Evolutionary conservation across 1,140 invertebrate species (phyloP).

Genomic region (Dreissena polymorpha): DNA sequence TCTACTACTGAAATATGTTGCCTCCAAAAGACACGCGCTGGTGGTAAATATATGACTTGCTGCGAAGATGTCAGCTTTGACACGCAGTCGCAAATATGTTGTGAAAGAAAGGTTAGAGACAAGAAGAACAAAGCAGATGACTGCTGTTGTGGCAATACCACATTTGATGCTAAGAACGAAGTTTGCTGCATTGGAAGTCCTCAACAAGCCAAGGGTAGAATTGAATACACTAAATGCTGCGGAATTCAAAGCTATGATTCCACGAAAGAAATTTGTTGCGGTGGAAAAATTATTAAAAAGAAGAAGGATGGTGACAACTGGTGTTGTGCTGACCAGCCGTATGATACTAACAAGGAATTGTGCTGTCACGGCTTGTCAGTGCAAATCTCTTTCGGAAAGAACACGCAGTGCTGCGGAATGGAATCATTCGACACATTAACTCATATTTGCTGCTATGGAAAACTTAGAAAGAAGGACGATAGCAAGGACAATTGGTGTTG

Average conservation of each 20-base stretch:
- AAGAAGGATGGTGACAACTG: slow-evolving; percentile 36
- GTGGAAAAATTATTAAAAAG: slow-evolving; percentile 36
- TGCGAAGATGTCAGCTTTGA: slow-evolving; percentile 43
- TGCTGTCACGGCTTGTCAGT: slow-evolving; percentile 42
- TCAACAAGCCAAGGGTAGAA: slow-evolving; percentile 22
- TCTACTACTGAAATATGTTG: slow-evolving; percentile 50
- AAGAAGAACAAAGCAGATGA: slow-evolving; percentile 36
- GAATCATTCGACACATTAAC: slow-evolving; percentile 18
- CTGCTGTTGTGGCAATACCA: slow-evolving; percentile 47
- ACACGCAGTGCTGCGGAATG: slow-evolving; percentile 43
- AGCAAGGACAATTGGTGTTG: slow-evolving; percentile 48
- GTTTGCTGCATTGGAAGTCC: slow-evolving; percentile 43
- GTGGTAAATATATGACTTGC: slow-evolving; percentile 47
- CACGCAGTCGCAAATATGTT: slow-evolving; percentile 30
- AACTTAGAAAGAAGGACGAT: slow-evolving; percentile 31
- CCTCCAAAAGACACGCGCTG: slow-evolving; percentile 34
- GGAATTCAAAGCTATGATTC: slow-evolving; percentile 38
- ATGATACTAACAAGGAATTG: slow-evolving; percentile 28
- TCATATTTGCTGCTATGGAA: slow-evolving; percentile 41
- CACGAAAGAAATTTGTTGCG: slow-evolving; percentile 41
- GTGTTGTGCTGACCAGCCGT: slow-evolving; percentile 38
- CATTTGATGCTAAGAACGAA: slow-evolving; percentile 44
- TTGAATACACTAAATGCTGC: slow-evolving; percentile 30
- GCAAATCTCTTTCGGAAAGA: slow-evolving; percentile 26
- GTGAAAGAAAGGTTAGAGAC: slow-evolving; percentile 26